These are phyloP conservation scores for Conus betulinus DNA, from an alignment of 1,140 invertebrate species.

Conservation along the genomic window DNA sequence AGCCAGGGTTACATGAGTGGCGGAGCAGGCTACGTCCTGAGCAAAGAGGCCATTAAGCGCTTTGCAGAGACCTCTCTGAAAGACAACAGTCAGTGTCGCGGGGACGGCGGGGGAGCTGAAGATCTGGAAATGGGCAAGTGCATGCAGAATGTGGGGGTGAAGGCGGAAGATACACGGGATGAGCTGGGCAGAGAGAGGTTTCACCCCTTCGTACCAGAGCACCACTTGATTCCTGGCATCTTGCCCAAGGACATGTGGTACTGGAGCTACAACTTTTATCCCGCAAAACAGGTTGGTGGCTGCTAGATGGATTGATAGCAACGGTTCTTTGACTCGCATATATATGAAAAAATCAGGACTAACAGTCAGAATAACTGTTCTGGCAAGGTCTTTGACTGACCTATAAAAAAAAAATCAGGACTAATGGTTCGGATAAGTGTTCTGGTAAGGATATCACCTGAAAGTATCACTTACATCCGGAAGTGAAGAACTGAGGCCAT, in stretches of 20 bases:
- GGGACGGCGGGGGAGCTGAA: conserved; percentile 85
- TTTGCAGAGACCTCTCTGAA: conserved; percentile 73
- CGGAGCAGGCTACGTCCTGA: conserved; percentile 88
- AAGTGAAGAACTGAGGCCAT: no score
- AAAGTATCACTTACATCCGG: no score
- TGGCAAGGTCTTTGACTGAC: no score
- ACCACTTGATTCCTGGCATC: conserved; percentile 70
- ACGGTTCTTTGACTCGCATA: no score
- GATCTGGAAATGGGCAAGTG: conserved; percentile 97
- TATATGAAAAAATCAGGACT: no score
- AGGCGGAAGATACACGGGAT: conserved; percentile 91
- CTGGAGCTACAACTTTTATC: conserved; percentile 69
- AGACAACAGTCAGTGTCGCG: conserved; percentile 78
- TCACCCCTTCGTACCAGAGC: conserved; percentile 93
- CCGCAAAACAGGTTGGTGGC: conserved; percentile 64
- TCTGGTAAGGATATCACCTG: no score
- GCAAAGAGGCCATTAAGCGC: conserved; percentile 74
- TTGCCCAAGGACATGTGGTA: conserved; percentile 72
- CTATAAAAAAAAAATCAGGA: no score
- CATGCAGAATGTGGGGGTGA: conserved; percentile 88
- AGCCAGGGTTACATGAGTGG: conserved; percentile 72
- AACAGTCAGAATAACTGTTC: no score
- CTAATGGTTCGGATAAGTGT: no score
- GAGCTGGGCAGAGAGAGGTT: conserved; percentile 89
- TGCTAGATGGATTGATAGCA: no score